Conservation (phyloP, 2,113 vertebrate species). For the Poeciliopsis occidentalis region DNA sequence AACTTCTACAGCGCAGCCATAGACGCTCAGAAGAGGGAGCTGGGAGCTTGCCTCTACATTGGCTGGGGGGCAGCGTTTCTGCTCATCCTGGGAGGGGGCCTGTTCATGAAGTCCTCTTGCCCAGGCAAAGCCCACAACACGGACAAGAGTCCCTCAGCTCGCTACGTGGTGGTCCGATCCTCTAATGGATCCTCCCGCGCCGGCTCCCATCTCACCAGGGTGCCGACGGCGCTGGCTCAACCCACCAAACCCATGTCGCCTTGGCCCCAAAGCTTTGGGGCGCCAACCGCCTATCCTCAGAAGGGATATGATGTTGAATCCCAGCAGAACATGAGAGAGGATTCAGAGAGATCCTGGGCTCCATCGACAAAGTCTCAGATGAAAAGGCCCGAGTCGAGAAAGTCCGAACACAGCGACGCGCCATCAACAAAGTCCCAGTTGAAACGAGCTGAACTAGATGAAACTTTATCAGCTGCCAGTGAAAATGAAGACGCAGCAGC, state of each 20-base stretch:
- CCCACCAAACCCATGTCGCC: conserved; percentile 7
- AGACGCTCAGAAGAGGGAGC: conserved; percentile 84
- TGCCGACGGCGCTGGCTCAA: conserved; percentile 32
- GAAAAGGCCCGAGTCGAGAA: conserved; percentile 37
- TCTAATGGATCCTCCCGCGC: conserved; percentile 46
- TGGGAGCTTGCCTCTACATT: conserved; percentile 88
- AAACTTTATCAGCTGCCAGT: conserved; percentile 27
- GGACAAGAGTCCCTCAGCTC: conserved; percentile 84
- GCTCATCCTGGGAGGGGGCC: conserved; percentile 84
- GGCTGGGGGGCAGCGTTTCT: conserved; percentile 87
- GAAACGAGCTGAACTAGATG: conserved; percentile 43
- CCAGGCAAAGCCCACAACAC: conserved; percentile 52
- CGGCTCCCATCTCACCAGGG: conserved; percentile 30
- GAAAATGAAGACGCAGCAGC: conserved; percentile 30
- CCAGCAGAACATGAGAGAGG: neutral
- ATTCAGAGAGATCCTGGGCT: conserved; percentile 57
- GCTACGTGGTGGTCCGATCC: conserved; percentile 79
- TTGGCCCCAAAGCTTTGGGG: conserved; percentile 38
- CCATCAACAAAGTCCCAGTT: conserved; percentile 71
- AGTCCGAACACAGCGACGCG: conserved; percentile 54
- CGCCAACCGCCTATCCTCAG: conserved; percentile 40
- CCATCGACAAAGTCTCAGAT: conserved; percentile 71
- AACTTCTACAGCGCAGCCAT: conserved; percentile 87
- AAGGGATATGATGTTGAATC: conserved; percentile 21
- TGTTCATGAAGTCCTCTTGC: conserved; percentile 86